Evolutionary conservation across 2,888 invertebrate genomes (phyloP).

Genomic region (Punctoribates punctum): DNA sequence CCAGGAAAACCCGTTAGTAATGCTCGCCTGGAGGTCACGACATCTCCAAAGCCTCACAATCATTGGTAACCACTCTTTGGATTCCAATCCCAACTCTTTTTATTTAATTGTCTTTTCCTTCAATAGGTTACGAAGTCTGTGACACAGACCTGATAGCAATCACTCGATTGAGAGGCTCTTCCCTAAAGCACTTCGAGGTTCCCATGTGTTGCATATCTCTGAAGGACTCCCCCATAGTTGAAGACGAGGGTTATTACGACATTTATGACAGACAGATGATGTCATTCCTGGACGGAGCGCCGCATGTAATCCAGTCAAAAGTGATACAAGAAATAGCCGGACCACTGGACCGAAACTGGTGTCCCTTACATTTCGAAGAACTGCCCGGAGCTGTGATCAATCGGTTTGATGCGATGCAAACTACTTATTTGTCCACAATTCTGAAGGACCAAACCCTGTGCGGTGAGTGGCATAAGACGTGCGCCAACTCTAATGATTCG

Average conservation of each 20-base stretch:
- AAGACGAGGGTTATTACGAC: slow-evolving; percentile 43
- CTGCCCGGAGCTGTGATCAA: slow-evolving; percentile 37
- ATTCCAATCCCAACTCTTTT: background rate
- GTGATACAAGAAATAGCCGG: slow-evolving; percentile 21
- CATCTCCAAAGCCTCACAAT: slow-evolving; percentile 61
- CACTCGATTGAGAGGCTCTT: slow-evolving; percentile 61
- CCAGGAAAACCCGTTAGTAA: slow-evolving; percentile 61
- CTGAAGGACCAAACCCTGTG: slow-evolving; percentile 17
- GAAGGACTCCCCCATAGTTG: slow-evolving; percentile 49
- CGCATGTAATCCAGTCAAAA: background rate
- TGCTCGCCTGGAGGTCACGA: slow-evolving; percentile 65
- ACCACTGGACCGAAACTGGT: slow-evolving; percentile 39
- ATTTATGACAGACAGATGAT: background rate
- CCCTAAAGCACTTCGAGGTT: slow-evolving; percentile 60
- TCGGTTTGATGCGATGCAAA: background rate
- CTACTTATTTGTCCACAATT: slow-evolving; percentile 33
- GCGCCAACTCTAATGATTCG: background rate
- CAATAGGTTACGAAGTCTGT: slow-evolving; percentile 61
- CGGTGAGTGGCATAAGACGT: slow-evolving; percentile 4
- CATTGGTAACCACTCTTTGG: slow-evolving; percentile 50
- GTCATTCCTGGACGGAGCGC: slow-evolving; percentile 27
- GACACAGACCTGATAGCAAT: slow-evolving; percentile 65
- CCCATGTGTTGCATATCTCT: slow-evolving; percentile 56
- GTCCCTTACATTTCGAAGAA: slow-evolving; percentile 26
- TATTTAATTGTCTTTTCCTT: slow-evolving; percentile 17